These are phyloP conservation scores for Gastracanthus pulcherrimus DNA, from an alignment of 2,888 invertebrate genomes.

Conservation along the genomic window DNA sequence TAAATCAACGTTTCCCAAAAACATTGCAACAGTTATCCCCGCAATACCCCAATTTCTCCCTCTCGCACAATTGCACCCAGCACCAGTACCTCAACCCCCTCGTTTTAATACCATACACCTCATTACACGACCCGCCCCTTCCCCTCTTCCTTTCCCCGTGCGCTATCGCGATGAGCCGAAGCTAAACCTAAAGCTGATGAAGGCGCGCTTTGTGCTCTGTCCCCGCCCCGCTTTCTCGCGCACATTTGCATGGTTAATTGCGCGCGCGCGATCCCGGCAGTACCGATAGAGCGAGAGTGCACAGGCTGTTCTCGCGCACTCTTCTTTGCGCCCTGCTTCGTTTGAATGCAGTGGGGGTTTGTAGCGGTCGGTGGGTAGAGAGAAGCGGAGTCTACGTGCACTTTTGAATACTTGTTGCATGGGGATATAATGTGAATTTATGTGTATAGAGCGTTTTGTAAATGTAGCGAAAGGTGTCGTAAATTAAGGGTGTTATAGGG, in stretches of 20 bases:
- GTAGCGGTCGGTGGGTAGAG: neutral
- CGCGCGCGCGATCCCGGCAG: slow-evolving; percentile 8
- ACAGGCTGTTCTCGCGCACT: too few relatives aligned
- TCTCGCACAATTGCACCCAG: neutral
- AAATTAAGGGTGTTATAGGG: neutral
- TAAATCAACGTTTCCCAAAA: too few relatives aligned
- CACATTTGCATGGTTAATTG: slow-evolving; percentile 70
- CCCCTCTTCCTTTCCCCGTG: neutral
- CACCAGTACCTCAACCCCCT: neutral
- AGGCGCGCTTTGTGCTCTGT: slow-evolving; percentile 21
- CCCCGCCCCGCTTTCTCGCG: slow-evolving; percentile 43
- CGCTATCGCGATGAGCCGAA: slow-evolving; percentile 37
- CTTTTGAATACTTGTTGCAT: too few relatives aligned
- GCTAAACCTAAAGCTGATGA: too few relatives aligned
- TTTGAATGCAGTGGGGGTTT: too few relatives aligned
- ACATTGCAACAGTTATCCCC: neutral
- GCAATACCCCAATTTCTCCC: neutral
- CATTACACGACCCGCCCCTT: neutral
- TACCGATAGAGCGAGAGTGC: slow-evolving; percentile 12
- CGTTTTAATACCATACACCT: neutral
- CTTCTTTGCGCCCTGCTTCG: too few relatives aligned
- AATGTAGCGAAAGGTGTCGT: neutral
- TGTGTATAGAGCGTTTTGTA: neutral
- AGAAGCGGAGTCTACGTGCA: neutral
- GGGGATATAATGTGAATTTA: neutral